Percentiles rank a stretch among this genome's conserved stretches.
These are phyloP conservation scores for Lucilia cuprina DNA, from an alignment of 1,140 invertebrate species.

Conservation along the genomic window DNA sequence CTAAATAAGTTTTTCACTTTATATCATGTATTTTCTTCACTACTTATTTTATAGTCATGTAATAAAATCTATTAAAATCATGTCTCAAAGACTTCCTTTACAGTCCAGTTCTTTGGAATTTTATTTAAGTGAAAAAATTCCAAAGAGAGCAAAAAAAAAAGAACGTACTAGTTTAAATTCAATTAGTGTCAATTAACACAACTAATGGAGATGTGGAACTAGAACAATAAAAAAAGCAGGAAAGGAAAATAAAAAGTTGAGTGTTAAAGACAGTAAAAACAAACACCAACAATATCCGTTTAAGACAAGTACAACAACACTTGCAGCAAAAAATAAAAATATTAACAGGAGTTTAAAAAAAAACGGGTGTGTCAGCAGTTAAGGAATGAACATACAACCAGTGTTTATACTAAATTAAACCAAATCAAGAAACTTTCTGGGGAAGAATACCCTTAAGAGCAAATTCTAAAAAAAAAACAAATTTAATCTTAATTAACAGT, in stretches of 20 bases:
- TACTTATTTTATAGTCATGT: too few species aligned
- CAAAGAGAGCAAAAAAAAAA: too few species aligned
- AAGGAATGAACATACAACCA: background rate
- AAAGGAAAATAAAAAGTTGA: background rate
- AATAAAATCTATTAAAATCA: too few species aligned
- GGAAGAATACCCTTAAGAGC: background rate
- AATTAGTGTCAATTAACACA: slow-evolving; percentile 28
- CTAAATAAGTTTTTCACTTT: too few species aligned
- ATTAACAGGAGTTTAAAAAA: background rate
- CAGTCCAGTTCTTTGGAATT: too few species aligned
- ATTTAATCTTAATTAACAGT: too few species aligned
- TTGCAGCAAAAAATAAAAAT: background rate
- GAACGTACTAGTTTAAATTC: background rate
- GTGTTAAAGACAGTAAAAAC: background rate
- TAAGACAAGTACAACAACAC: background rate
- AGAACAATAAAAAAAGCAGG: background rate
- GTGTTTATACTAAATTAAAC: background rate
- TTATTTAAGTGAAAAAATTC: too few species aligned
- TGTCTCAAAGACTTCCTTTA: too few species aligned
- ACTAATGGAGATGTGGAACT: background rate
- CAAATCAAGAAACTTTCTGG: background rate
- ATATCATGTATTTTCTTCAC: too few species aligned
- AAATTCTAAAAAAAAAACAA: background rate
- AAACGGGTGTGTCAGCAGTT: background rate
- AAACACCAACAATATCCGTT: slow-evolving; percentile 6